These are phyloP conservation scores for Drosophila lacteicornis DNA, from an alignment of 1,140 invertebrate genomes.

Conservation along the genomic window DNA sequence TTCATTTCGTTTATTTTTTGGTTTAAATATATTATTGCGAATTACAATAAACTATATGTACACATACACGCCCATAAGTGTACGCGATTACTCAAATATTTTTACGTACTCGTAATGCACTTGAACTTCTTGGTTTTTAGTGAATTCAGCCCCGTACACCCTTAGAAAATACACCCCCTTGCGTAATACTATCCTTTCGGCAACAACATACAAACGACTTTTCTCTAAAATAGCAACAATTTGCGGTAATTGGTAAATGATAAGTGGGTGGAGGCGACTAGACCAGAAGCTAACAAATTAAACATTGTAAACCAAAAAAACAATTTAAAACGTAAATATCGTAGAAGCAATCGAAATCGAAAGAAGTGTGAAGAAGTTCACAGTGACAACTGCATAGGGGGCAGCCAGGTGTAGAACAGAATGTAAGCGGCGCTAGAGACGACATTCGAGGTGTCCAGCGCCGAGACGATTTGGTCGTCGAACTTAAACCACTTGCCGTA, in stretches of 20 bases:
- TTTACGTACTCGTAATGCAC: conserved; percentile 51
- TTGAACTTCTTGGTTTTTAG: conserved; percentile 47
- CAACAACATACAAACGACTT: conserved; percentile 61
- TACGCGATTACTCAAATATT: conserved; percentile 11
- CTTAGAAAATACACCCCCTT: conserved; percentile 26
- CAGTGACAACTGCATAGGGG: conserved; percentile 43
- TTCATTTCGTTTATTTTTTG: conserved; percentile 81
- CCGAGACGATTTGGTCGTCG: conserved; percentile 93
- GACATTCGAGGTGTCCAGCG: conserved; percentile 89
- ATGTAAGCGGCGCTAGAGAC: conserved; percentile 91
- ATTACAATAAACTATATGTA: conserved; percentile 63
- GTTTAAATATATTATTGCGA: conserved; percentile 75
- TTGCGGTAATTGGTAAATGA: conserved; percentile 40
- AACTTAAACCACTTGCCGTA: conserved; percentile 93
- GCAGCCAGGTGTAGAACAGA: conserved; percentile 89
- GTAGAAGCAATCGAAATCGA: not conserved
- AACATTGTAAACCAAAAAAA: conserved; percentile 23
- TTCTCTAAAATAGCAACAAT: conserved; percentile 53
- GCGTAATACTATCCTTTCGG: conserved; percentile 18
- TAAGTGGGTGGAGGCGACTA: conserved; percentile 51
- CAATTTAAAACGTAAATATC: conserved; percentile 10
- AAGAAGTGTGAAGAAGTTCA: conserved; percentile 15
- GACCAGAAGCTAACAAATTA: conserved; percentile 34
- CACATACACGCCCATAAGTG: conserved; percentile 3
- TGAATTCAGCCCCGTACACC: conserved; percentile 8